Evolutionary conservation across 2,113 vertebrate species (phyloP).

Genomic region (Apistogramma diplotaenia): DNA sequence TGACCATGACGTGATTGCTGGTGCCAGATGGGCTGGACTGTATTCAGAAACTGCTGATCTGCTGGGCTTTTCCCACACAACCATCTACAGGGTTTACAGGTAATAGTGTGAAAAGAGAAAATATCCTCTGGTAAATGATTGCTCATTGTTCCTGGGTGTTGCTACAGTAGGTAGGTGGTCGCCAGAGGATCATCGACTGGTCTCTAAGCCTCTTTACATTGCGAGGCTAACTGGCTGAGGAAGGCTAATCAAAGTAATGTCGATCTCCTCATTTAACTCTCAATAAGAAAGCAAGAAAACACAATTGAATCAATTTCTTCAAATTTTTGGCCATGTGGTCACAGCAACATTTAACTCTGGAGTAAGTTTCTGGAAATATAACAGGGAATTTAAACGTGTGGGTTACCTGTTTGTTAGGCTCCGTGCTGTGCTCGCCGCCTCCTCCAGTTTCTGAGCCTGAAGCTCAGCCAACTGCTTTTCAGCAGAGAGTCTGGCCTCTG

Average conservation of each 20-base stretch:
- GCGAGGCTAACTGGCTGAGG: not conserved
- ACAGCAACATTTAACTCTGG: not conserved
- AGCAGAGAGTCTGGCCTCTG: constrained; percentile 69
- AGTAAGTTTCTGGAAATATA: not conserved
- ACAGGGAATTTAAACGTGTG: not conserved
- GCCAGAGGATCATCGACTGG: no score
- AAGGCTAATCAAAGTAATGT: not conserved
- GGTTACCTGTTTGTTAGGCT: constrained; percentile 72
- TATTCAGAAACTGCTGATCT: not conserved
- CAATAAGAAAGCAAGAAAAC: not conserved
- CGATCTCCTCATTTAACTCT: not conserved
- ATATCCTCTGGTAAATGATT: not conserved
- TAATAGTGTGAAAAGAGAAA: not conserved
- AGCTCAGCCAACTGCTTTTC: constrained; percentile 78
- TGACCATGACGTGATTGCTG: not conserved
- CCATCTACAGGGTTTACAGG: not conserved
- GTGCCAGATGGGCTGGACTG: no score
- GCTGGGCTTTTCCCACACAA: not conserved
- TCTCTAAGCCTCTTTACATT: not conserved
- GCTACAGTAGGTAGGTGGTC: no score
- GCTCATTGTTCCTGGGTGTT: no score
- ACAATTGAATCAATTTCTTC: not conserved
- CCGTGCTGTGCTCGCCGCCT: constrained; percentile 69
- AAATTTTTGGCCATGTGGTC: not conserved
- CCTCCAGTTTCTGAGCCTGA: constrained; percentile 77